phyloP scores from a whole-genome alignment of 2,113 vertebrate species.

The Carassius auratus region DNA sequence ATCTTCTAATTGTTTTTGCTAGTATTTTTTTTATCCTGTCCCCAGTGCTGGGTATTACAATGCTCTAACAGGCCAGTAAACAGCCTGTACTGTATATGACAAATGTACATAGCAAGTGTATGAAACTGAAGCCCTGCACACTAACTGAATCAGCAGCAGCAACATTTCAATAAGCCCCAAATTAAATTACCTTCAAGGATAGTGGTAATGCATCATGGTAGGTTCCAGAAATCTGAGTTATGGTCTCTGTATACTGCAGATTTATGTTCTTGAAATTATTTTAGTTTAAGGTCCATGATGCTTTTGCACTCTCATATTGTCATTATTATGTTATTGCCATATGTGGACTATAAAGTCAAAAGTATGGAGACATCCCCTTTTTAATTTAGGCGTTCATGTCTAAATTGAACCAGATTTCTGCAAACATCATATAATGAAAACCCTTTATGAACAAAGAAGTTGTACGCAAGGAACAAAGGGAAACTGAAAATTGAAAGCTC shows the following conservation, averaged over 20 bases:
- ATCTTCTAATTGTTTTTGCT: constrained; percentile 28
- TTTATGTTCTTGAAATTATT: constrained; percentile 7
- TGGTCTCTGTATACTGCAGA: constrained; percentile 2
- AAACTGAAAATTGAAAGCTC: too few relatives aligned
- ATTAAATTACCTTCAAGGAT: constrained; percentile 27
- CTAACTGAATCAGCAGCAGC: constrained; percentile 24
- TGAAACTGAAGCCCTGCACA: neutral
- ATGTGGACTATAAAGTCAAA: too few relatives aligned
- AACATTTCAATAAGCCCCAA: constrained; percentile 34
- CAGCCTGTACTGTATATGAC: neutral
- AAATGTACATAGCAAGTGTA: neutral
- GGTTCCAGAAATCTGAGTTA: neutral
- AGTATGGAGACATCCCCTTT: too few relatives aligned
- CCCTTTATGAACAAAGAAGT: too few relatives aligned
- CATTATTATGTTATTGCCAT: neutral
- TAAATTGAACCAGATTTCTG: too few relatives aligned
- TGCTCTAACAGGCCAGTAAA: neutral
- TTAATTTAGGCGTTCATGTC: too few relatives aligned
- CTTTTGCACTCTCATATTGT: neutral
- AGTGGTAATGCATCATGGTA: neutral
- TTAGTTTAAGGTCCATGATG: neutral
- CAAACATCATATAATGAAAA: too few relatives aligned
- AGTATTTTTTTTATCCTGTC: neutral
- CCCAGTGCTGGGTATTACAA: neutral
- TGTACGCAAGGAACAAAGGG: too few relatives aligned